Conservation (phyloP, 2,113 vertebrate species). For the Oryzias javanicus region DNA sequence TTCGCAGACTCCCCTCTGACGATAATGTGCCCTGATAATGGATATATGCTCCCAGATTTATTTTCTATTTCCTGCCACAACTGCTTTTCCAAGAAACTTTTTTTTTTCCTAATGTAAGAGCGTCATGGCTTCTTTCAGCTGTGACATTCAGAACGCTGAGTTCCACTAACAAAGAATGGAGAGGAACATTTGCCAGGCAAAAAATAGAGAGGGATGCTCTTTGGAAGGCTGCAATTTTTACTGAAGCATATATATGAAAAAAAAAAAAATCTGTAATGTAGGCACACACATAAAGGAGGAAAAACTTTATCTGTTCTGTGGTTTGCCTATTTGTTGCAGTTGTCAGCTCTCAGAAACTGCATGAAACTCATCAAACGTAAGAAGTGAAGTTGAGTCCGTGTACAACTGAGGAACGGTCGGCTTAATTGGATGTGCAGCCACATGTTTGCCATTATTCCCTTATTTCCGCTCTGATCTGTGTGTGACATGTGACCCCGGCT, state of each 20-base stretch:
- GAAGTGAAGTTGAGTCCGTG: background rate
- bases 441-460: slow-evolving; percentile 16
- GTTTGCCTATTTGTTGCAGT: slow-evolving; percentile 15
- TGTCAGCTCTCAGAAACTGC: slow-evolving; percentile 22
- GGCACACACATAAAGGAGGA: slow-evolving; percentile 9
- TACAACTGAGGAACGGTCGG: slow-evolving; percentile 9
- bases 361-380: slow-evolving; percentile 4
- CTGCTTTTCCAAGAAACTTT: slow-evolving; percentile 59
- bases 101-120: slow-evolving; percentile 52
- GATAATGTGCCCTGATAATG: slow-evolving; percentile 71
- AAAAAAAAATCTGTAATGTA: slow-evolving; percentile 22
- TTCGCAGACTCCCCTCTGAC: slow-evolving; percentile 53
- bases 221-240: slow-evolving; percentile 23
- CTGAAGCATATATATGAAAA: slow-evolving; percentile 12
- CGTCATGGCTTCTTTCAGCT: slow-evolving; percentile 56
- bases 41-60: slow-evolving; percentile 72
- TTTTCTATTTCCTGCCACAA: slow-evolving; percentile 71
- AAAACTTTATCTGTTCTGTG: slow-evolving; percentile 24
- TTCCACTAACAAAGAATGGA: slow-evolving; percentile 26
- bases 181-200: slow-evolving; percentile 28
- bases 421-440: slow-evolving; percentile 6
- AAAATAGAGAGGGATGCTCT: slow-evolving; percentile 34
- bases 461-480: slow-evolving; percentile 28
- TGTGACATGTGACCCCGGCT: slow-evolving; percentile 54
- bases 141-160: slow-evolving; percentile 44